Base-by-base conservation (phyloP, 1,140 invertebrate species). In the Anastrepha ludens region DNA sequence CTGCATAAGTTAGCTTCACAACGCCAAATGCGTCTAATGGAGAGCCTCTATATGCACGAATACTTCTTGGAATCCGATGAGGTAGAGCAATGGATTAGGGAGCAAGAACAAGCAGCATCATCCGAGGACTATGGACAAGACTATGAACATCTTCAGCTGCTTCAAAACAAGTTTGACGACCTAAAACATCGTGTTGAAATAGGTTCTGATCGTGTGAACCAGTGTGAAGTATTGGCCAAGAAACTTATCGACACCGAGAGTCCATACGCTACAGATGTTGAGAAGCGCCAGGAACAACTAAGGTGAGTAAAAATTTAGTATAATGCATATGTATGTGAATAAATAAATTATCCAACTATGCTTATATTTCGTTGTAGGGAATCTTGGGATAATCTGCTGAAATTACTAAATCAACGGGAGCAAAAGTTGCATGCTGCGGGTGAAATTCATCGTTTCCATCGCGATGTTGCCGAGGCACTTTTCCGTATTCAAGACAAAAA, bases 51-150 rank as follows among this genome's bases (percentile, higher is more conserved):
- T 92, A 94, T 98, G 88, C 98, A 99, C 92, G 98, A 99, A 91
- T 99, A 99, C 93, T 96, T 99, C 91, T 94, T 97, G 0, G 99
- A 99, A 93, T 97, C 96, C 88, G 95, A 96, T 86, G 98, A 99
- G 91, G 95, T 99, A 86, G 98, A 99, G 91, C 95, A 96, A 89
- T 99, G 98, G 98, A 99, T 99, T 58, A 96, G 96, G 88, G 98
- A 99, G 91, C 98, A 99, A 93, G 96, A 98, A 93, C 96, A 97
- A 89, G 96, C 96, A 0, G 98, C 98, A 8, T 96, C 96, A 3
- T 98, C 97, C 59, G 98, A 99, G 92, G 99, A 99, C 93, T 99
- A 98, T 93, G 98, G 98, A 7, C 97, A 98, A 92, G 98, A 99
- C 94, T 99, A 98, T 92, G 99, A 99, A 93, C 98, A 99, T 94